Evolutionary conservation across 2,797 vertebrate genomes (phyloP).

Genomic region (Gobionotothen gibberifrons): DNA sequence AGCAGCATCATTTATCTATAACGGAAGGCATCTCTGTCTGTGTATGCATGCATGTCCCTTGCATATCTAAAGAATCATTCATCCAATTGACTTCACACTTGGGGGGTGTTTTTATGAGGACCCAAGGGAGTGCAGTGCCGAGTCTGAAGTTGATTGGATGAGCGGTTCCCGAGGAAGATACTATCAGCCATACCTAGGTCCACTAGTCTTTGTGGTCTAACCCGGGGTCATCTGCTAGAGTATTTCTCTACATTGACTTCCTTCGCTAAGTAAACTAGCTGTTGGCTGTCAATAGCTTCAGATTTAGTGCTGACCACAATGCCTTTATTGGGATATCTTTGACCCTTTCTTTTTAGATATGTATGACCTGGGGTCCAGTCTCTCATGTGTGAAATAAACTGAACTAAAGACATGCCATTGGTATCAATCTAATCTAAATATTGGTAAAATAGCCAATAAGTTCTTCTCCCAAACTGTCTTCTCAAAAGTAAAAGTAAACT

Average conservation of each 20-base stretch:
- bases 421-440: background rate
- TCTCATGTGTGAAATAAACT: background rate
- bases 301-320: background rate
- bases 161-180: too few relatives aligned
- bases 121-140: too few relatives aligned
- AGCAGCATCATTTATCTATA: too few relatives aligned
- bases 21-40: too few relatives aligned
- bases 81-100: too few relatives aligned
- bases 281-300: background rate
- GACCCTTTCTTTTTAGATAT: background rate
- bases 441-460: background rate
- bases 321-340: background rate
- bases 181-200: too few relatives aligned
- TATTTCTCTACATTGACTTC: background rate
- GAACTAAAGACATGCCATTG: conserved; percentile 4
- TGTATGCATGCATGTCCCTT: too few relatives aligned
- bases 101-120: too few relatives aligned
- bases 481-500: too few relatives aligned
- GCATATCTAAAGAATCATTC: too few relatives aligned
- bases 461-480: too few relatives aligned
- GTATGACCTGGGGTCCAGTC: background rate
- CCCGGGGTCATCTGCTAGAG: background rate
- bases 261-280: conserved; percentile 5
- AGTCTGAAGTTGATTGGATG: too few relatives aligned
- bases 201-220: background rate